phyloP scores from a whole-genome alignment of 2,888 invertebrate species.

The Hemaris fuciformis region DNA sequence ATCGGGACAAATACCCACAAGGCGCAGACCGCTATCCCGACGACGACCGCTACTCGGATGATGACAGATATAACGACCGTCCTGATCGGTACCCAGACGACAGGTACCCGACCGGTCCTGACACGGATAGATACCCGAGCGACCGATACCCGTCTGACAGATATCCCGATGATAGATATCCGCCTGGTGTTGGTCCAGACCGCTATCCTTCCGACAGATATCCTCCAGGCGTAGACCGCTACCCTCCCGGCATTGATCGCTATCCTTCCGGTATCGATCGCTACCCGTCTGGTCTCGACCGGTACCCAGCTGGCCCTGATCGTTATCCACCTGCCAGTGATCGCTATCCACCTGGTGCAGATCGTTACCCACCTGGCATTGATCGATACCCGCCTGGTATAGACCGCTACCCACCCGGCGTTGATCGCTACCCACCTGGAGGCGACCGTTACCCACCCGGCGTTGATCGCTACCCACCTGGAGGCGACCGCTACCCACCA shows the following conservation, averaged over 20 bases:
- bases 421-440: slow-evolving; percentile 36
- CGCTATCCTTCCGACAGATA: slow-evolving; percentile 60
- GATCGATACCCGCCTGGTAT: slow-evolving; percentile 66
- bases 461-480: slow-evolving; percentile 32
- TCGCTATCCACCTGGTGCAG: slow-evolving; percentile 75
- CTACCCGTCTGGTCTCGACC: slow-evolving; percentile 72
- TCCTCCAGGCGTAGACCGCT: slow-evolving; percentile 74
- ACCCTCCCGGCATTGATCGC: slow-evolving; percentile 69
- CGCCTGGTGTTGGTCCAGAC: slow-evolving; percentile 65
- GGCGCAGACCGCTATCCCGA: slow-evolving; percentile 74
- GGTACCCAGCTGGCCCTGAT: slow-evolving; percentile 55
- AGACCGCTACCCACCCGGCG: slow-evolving; percentile 49
- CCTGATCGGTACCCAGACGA: slow-evolving; percentile 79
- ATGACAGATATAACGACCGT: slow-evolving; percentile 68
- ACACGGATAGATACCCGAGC: slow-evolving; percentile 61
- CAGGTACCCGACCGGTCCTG: slow-evolving; percentile 79
- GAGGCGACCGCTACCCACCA: slow-evolving; percentile 56
- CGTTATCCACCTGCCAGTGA: slow-evolving; percentile 74
- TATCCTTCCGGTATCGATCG: slow-evolving; percentile 74
- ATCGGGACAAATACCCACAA: slow-evolving; percentile 68
- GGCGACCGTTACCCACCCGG: slow-evolving; percentile 58
- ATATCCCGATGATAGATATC: slow-evolving; percentile 75
- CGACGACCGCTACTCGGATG: slow-evolving; percentile 77
- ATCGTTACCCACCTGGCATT: slow-evolving; percentile 53
- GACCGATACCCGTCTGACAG: slow-evolving; percentile 53